These are phyloP conservation scores for Anguilla rostrata DNA, from an alignment of 2,113 vertebrate genomes.

Conservation along the genomic window DNA sequence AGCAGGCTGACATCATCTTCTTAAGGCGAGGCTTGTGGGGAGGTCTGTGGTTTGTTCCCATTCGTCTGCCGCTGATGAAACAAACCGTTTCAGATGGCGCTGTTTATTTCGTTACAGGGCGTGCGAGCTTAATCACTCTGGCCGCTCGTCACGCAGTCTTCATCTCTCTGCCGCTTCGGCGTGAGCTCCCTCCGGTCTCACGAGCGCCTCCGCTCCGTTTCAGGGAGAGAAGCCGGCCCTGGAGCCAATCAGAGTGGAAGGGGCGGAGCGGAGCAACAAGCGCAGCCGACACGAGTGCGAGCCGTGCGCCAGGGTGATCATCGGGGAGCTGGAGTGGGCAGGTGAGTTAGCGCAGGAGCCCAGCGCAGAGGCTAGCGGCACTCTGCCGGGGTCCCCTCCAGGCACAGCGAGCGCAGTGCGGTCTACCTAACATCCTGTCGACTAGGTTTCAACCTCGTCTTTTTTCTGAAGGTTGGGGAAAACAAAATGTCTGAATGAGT, in stretches of 20 bases:
- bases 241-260: conserved; percentile 72
- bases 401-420: not conserved
- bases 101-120: not conserved
- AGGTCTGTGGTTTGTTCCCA: not conserved
- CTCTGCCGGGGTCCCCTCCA: not conserved
- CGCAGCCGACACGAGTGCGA: conserved; percentile 77
- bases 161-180: not conserved
- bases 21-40: not conserved
- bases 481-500: not conserved
- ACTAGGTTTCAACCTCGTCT: not conserved
- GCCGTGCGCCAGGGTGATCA: conserved; percentile 83
- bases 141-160: not conserved
- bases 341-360: conserved; percentile 64
- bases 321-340: conserved; percentile 92
- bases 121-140: no score
- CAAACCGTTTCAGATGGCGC: not conserved
- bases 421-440: not conserved
- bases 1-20: not conserved
- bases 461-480: not conserved
- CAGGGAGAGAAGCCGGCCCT: conserved; percentile 73
- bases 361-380: no score
- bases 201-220: not conserved
- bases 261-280: conserved; percentile 69
- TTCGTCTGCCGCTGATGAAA: no score
- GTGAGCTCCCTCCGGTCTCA: not conserved